These are phyloP conservation scores for Manacus vitellinus DNA, from an alignment of 2,113 vertebrate species.

Conservation along the genomic window DNA sequence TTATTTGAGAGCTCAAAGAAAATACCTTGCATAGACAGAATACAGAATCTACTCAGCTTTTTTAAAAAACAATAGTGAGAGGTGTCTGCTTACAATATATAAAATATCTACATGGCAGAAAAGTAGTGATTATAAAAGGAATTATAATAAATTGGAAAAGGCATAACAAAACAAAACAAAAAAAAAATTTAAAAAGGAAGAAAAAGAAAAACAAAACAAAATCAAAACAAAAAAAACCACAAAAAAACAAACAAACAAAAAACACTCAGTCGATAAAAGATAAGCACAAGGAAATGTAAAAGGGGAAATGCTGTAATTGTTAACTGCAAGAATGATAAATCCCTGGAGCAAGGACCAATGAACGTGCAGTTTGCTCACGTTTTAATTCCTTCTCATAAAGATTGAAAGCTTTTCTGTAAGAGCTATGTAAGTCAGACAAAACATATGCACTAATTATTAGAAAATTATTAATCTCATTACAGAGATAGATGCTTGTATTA, in stretches of 20 bases:
- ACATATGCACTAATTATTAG: neutral
- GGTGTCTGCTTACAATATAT: neutral
- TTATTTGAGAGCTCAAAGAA: neutral
- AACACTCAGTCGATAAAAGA: neutral
- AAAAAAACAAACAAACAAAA: no score
- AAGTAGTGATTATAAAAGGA: neutral
- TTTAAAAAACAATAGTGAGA: neutral
- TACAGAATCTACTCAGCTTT: neutral
- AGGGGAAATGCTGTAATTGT: neutral
- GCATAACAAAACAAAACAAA: neutral
- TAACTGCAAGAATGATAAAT: neutral
- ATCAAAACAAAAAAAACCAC: neutral
- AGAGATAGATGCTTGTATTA: neutral
- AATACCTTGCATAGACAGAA: neutral
- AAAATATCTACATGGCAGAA: neutral
- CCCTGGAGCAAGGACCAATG: neutral
- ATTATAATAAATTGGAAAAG: neutral
- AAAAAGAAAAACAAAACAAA: neutral
- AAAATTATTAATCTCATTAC: neutral
- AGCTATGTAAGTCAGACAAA: neutral
- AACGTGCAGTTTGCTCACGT: neutral
- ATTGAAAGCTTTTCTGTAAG: neutral
- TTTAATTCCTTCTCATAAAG: neutral
- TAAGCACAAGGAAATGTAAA: neutral
- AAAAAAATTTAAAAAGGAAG: neutral